phyloP scores from a whole-genome alignment of 2,797 vertebrate genomes.

The Chelidonichthys spinosus region DNA sequence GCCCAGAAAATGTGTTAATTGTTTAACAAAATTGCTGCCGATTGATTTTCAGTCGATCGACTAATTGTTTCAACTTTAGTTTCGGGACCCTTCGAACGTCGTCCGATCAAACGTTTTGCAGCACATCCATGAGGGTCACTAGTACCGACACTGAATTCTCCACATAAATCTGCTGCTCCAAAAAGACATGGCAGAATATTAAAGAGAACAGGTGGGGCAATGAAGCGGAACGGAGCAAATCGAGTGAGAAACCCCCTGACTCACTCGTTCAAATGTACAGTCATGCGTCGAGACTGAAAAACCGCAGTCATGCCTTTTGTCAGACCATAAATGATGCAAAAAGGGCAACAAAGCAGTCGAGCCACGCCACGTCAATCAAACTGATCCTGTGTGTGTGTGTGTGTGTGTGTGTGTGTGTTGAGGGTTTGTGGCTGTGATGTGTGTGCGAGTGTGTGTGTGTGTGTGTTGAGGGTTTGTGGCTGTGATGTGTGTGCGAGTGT shows the following conservation, averaged over 20 bases:
- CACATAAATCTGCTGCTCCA: conserved; percentile 49
- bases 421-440: conserved; percentile 36
- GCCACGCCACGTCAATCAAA: conserved; percentile 55
- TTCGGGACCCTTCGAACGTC: not conserved
- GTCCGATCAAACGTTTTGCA: conserved; percentile 1
- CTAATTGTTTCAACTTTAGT: not conserved
- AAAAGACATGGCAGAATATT: conserved; percentile 29
- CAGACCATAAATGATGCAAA: conserved; percentile 64
- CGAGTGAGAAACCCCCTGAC: conserved; percentile 50
- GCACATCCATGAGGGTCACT: conserved; percentile 37
- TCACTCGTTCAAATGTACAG: conserved; percentile 46
- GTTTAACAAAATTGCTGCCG: not conserved
- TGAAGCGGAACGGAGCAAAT: conserved; percentile 51
- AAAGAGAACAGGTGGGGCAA: conserved; percentile 36
- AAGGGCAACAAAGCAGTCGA: conserved; percentile 53
- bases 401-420: conserved; percentile 4
- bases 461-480: conserved; percentile 21
- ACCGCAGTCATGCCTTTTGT: conserved; percentile 49
- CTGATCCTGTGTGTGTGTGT: not conserved
- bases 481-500: conserved; percentile 26
- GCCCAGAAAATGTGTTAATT: not conserved
- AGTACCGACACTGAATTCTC: conserved; percentile 32
- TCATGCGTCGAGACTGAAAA: conserved; percentile 40
- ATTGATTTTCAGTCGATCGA: not conserved
- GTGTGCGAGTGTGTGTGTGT: conserved; percentile 21